Conservation (phyloP, 1,140 invertebrate species). For the Saccostrea cuccullata region DNA sequence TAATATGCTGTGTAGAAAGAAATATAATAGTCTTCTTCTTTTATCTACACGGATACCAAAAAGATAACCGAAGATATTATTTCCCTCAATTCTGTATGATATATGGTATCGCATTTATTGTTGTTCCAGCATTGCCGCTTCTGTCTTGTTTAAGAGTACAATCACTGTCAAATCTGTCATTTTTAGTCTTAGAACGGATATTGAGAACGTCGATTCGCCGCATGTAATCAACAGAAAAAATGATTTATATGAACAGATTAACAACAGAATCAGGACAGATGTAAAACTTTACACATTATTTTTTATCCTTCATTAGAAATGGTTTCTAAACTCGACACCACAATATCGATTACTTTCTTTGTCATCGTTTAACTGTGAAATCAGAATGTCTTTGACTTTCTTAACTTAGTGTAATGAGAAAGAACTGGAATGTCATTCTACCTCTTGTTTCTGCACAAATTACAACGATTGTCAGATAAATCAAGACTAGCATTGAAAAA, state of each 20-base stretch:
- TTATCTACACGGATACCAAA: background rate
- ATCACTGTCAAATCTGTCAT: background rate
- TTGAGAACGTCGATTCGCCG: background rate
- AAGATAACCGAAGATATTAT: background rate
- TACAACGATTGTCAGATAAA: no score
- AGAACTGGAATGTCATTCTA: no score
- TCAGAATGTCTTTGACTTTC: no score
- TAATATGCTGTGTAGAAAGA: background rate
- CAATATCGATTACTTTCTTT: no score
- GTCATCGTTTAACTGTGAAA: no score
- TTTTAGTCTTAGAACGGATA: background rate
- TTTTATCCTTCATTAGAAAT: no score
- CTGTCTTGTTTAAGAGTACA: background rate
- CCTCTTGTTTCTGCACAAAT: no score
- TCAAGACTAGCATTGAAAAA: no score
- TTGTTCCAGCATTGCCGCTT: background rate
- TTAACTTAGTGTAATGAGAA: no score
- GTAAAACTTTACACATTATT: no score
- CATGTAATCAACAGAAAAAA: background rate
- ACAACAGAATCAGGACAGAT: background rate
- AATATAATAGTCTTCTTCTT: background rate
- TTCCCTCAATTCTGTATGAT: background rate
- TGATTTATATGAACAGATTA: background rate
- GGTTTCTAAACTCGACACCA: no score
- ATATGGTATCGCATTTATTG: background rate